Conservation (phyloP, 2,888 invertebrate genomes). For the Elegia similella region DNA sequence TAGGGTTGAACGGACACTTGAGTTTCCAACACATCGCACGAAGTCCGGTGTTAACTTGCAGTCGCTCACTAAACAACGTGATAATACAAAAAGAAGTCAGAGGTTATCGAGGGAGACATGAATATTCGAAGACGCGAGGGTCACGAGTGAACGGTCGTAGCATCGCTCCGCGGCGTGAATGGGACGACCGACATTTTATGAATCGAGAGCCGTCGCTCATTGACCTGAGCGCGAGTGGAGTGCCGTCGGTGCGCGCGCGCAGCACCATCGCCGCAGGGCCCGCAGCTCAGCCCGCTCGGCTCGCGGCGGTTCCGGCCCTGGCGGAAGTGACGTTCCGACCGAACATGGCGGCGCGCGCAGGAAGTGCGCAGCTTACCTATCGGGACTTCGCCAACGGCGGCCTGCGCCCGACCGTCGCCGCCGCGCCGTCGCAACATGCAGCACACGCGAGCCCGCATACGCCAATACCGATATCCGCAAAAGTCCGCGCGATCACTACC, state of each 20-base stretch:
- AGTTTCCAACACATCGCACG: slow-evolving; percentile 70
- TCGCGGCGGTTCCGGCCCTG: slow-evolving; percentile 65
- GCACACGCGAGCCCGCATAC: slow-evolving; percentile 61
- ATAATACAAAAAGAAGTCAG: slow-evolving; percentile 79
- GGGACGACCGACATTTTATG: slow-evolving; percentile 80
- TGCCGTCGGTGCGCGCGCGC: slow-evolving; percentile 47
- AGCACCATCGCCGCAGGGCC: slow-evolving; percentile 50
- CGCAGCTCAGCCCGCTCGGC: slow-evolving; percentile 52
- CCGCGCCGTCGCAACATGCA: slow-evolving; percentile 42
- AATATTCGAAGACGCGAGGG: slow-evolving; percentile 80
- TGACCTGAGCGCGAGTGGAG: slow-evolving; percentile 55
- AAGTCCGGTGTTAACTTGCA: slow-evolving; percentile 62
- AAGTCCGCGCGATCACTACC: slow-evolving; percentile 77
- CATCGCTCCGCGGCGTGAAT: slow-evolving; percentile 76
- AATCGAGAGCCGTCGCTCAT: slow-evolving; percentile 77
- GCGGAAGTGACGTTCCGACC: slow-evolving; percentile 76
- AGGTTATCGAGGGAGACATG: slow-evolving; percentile 80
- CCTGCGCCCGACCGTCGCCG: slow-evolving; percentile 47
- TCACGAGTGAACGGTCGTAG: slow-evolving; percentile 78
- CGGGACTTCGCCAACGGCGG: slow-evolving; percentile 67
- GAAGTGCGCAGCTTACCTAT: slow-evolving; percentile 81
- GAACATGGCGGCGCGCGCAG: slow-evolving; percentile 80
- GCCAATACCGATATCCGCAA: slow-evolving; percentile 67
- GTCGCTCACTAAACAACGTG: slow-evolving; percentile 72
- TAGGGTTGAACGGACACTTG: slow-evolving; percentile 64